A percentile compares a stretch with the other conserved stretches of the same genome.
Conservation (phyloP, 2,113 vertebrate species). For the Antechinus flavipes region DNA sequence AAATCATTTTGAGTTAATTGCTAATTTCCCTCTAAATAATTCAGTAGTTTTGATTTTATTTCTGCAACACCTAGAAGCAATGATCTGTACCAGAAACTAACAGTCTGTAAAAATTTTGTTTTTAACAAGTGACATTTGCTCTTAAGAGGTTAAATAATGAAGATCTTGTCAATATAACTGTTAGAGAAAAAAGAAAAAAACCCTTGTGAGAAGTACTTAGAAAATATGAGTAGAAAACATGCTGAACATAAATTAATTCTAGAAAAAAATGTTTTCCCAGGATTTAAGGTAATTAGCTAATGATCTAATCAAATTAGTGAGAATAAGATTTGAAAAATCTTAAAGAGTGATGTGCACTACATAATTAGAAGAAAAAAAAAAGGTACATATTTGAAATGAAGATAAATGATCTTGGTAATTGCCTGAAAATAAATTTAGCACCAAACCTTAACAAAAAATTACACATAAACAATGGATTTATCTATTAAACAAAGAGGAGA, state of each 20-base stretch:
- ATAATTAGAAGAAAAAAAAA: conserved; percentile 32
- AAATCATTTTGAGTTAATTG: conserved; percentile 68
- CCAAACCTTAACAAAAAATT: not conserved
- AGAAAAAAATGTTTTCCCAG: conserved; percentile 13
- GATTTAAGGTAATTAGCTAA: conserved; percentile 28
- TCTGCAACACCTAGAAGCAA: conserved; percentile 70
- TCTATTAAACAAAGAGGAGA: not conserved
- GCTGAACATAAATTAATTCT: conserved; percentile 27
- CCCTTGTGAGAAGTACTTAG: conserved; percentile 18
- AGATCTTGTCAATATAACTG: conserved; percentile 52
- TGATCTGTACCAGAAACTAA: conserved; percentile 61
- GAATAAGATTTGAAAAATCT: conserved; percentile 7
- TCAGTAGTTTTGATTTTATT: conserved; percentile 72
- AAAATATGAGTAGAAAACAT: not conserved
- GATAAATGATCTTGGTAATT: conserved; percentile 26
- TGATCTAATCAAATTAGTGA: conserved; percentile 18
- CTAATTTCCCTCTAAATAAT: conserved; percentile 73
- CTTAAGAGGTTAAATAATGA: conserved; percentile 66
- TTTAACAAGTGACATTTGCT: conserved; percentile 63
- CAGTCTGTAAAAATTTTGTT: conserved; percentile 57
- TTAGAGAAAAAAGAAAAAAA: conserved; percentile 30
- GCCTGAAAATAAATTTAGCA: not conserved
- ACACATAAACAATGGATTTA: not conserved
- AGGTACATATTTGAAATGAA: not conserved
- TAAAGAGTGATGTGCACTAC: not conserved